These are phyloP conservation scores for Poecilus cupreus DNA, from an alignment of 2,888 invertebrate genomes.

Conservation along the genomic window DNA sequence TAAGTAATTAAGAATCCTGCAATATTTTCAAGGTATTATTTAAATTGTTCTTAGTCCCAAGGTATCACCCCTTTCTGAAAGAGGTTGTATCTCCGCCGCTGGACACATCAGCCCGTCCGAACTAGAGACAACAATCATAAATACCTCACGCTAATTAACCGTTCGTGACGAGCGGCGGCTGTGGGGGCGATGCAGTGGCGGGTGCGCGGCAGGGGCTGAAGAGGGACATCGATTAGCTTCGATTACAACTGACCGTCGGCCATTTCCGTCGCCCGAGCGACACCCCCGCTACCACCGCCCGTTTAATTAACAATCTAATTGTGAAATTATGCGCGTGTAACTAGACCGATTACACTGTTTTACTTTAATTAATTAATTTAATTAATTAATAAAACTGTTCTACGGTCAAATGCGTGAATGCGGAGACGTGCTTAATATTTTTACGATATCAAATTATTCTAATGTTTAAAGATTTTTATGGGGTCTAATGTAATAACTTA, in stretches of 20 bases:
- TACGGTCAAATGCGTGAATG: conserved; percentile 4
- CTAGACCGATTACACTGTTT: conserved; percentile 55
- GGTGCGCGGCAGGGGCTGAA: conserved; percentile 10
- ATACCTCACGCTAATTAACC: conserved; percentile 53
- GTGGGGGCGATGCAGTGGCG: background rate
- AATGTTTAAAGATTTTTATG: too few species aligned
- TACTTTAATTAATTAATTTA: conserved; percentile 54
- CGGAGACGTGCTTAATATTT: background rate
- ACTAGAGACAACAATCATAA: conserved; percentile 50
- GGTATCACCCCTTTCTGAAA: too few species aligned
- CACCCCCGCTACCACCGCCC: background rate
- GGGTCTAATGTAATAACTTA: too few species aligned
- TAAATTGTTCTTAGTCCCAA: too few species aligned
- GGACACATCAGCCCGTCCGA: background rate
- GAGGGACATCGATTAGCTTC: conserved; percentile 51
- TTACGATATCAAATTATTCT: too few species aligned
- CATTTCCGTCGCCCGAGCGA: conserved; percentile 31
- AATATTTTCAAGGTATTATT: too few species aligned
- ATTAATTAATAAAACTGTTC: conserved; percentile 33
- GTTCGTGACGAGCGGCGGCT: conserved; percentile 21
- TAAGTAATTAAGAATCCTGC: too few species aligned
- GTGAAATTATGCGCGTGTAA: conserved; percentile 58
- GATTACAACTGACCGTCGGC: conserved; percentile 51
- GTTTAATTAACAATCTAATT: conserved; percentile 58
- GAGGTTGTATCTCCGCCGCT: background rate